Base-by-base conservation (phyloP, 2,888 invertebrate species). In the Melinaea menophilus region DNA sequence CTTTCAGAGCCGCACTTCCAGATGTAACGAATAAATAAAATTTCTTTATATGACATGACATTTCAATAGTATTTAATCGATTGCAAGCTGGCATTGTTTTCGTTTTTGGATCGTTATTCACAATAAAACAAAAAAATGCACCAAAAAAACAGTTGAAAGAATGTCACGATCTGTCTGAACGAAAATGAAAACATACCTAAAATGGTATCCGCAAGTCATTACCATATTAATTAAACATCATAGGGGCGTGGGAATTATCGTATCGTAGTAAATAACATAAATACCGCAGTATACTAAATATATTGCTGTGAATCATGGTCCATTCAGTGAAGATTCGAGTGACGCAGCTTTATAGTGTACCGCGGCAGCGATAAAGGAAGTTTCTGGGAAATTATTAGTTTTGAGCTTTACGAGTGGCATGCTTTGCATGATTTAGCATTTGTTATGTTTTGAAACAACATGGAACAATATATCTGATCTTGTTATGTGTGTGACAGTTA, bases 211-310 rank as follows among this genome's bases (percentile, higher is more conserved):
- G 33, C 57, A 59, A 55, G 47, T 58, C 54, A 62, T 66, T 65
- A 63, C 56, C 63, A 69, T 65, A 65, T 64, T 68, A 61, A 75
- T 78, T 76, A 78, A 77, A 77, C 73, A 74, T 72, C 73, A 72
- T 70, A 75, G 75, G 70, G 73, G 79, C 78, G 79, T 80, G 77
- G 75, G 79, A 80, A 79, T 79, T 73, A 80, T 78, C 76, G 79
- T 79, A 74, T 74, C 80, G 80, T 88, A 86, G 86, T 87, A 87
- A 87, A 84, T 81, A 78, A 75, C 75, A 73, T 68, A 74, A 80
- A 81, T 80, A 78, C 76, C 81, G 73, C 75, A 75, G 72, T 72
- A 72, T 64, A 77, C 83, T 86, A 85, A 84, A 86, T 86, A 86
- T 78, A 81, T 74, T 68, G 64, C 72, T 74, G 75, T 89, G 88